phyloP scores from a whole-genome alignment of 2,888 invertebrate species.

The Elmis aenea region DNA sequence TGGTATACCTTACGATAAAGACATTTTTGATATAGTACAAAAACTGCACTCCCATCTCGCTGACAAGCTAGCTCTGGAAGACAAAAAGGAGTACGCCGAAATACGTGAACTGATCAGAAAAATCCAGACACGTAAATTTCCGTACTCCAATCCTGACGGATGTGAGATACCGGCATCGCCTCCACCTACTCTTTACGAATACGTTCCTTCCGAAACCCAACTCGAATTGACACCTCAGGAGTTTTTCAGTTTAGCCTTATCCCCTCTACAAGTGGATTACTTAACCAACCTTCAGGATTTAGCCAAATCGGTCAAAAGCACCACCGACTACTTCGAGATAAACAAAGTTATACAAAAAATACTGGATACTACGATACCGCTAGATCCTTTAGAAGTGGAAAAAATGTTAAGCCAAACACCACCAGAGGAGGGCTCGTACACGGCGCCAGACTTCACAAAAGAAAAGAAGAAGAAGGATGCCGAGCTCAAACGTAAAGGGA shows the following conservation, averaged over 20 bases:
- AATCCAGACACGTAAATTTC: conserved; percentile 7
- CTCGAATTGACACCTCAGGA: neutral
- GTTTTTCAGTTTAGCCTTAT: neutral
- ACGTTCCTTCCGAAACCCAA: neutral
- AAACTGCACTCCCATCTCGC: conserved; percentile 12
- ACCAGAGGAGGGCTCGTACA: neutral
- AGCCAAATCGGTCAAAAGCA: neutral
- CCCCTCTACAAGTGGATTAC: conserved; percentile 11
- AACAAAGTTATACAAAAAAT: conserved; percentile 8
- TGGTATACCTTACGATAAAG: neutral
- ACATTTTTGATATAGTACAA: conserved; percentile 16
- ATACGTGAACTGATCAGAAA: conserved; percentile 19
- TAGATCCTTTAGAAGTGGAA: conserved; percentile 2
- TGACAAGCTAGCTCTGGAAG: conserved; percentile 13
- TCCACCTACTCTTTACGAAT: neutral
- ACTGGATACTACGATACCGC: conserved; percentile 2
- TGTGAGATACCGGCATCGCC: neutral
- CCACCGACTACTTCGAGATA: conserved; percentile 3
- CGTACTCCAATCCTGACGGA: neutral
- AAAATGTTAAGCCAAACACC: neutral
- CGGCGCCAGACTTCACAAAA: neutral
- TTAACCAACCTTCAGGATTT: conserved; percentile 8
- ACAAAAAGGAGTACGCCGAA: conserved; percentile 19
- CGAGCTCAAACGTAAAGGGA: conserved; percentile 7
- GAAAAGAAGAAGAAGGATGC: conserved; percentile 5